Conservation (phyloP, 2,888 invertebrate genomes). For the Ischnura elegans region DNA sequence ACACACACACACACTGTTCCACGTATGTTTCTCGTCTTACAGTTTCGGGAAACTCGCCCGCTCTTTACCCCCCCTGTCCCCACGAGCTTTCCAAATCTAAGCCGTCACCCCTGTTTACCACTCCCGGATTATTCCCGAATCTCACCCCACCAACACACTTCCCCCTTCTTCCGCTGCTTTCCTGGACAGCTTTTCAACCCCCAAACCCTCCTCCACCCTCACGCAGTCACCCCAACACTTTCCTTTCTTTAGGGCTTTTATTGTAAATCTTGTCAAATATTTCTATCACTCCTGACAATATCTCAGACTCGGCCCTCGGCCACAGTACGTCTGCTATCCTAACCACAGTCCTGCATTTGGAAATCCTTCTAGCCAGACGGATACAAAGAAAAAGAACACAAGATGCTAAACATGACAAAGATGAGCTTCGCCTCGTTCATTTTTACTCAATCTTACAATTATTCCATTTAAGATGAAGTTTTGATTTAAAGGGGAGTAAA, state of each 20-base stretch:
- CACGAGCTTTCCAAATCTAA: neutral
- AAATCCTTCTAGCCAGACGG: neutral
- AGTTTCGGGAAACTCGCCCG: neutral
- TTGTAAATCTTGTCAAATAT: slow-evolving; percentile 39
- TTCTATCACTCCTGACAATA: slow-evolving; percentile 47
- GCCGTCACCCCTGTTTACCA: slow-evolving; percentile 21
- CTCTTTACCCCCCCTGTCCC: neutral
- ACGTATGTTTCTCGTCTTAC: neutral
- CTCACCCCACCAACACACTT: neutral
- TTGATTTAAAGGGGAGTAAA: no score
- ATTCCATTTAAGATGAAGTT: no score
- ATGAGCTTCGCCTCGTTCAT: no score
- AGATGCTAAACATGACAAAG: no score
- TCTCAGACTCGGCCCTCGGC: neutral
- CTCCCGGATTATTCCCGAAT: neutral
- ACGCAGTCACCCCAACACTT: neutral
- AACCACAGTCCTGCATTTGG: neutral
- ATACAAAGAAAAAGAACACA: neutral
- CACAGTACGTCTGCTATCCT: neutral
- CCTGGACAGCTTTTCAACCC: neutral
- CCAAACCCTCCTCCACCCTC: neutral
- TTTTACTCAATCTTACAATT: no score
- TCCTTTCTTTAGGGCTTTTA: slow-evolving; percentile 50
- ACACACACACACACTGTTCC: neutral
- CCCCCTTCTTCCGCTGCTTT: neutral